A percentile compares a stretch with the other conserved stretches of the same genome.
Evolutionary conservation across 1,140 invertebrate genomes (phyloP).

Genomic region (Apocrypta bakeri): DNA sequence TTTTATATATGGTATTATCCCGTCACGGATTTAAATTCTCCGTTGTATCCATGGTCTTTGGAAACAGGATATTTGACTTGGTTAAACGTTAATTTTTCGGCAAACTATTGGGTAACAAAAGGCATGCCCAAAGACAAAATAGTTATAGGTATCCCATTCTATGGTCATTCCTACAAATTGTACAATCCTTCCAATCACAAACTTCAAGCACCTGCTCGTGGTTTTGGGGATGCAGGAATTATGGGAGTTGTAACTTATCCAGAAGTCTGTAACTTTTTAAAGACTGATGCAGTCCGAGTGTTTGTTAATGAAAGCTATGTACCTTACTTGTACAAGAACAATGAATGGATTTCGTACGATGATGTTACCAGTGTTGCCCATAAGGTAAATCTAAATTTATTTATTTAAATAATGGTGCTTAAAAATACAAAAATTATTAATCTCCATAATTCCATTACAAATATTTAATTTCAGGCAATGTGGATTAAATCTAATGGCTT

Average conservation of each 20-base stretch:
- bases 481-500: conserved; percentile 79
- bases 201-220: conserved; percentile 82
- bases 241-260: conserved; percentile 84
- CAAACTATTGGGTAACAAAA: conserved; percentile 84
- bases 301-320: conserved; percentile 83
- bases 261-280: conserved; percentile 81
- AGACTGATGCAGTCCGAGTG: conserved; percentile 71
- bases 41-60: conserved; percentile 77
- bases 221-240: conserved; percentile 78
- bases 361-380: conserved; percentile 82
- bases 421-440: conserved; percentile 42
- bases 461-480: conserved; percentile 74
- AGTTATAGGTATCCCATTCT: conserved; percentile 91
- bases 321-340: conserved; percentile 84
- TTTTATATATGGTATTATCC: conserved; percentile 84
- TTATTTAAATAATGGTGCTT: conserved; percentile 41
- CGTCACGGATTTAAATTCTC: conserved; percentile 88
- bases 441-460: conserved; percentile 55
- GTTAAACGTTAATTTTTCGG: conserved; percentile 89
- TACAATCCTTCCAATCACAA: conserved; percentile 80
- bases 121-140: conserved; percentile 90
- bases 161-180: conserved; percentile 87
- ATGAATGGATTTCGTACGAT: conserved; percentile 94
- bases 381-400: conserved; percentile 77
- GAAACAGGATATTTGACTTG: conserved; percentile 82